Conservation (phyloP, 2,113 vertebrate species). For the Stigmatopora nigra region DNA sequence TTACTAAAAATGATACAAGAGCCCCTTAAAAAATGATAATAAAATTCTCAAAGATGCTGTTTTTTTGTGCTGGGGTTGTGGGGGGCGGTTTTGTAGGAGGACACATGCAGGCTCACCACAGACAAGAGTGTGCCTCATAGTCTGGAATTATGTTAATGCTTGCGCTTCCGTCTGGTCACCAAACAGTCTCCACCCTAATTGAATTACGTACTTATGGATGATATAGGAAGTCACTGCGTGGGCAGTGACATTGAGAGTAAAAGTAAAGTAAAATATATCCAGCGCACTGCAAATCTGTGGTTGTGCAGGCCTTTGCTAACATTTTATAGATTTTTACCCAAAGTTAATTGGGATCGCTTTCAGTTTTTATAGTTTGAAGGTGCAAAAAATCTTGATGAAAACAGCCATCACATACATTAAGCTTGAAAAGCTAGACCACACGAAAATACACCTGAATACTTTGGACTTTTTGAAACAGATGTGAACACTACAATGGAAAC, state of each 20-base stretch:
- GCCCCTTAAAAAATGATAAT: constrained; percentile 22
- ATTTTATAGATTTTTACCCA: neutral
- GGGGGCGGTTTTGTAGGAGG: neutral
- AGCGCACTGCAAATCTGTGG: neutral
- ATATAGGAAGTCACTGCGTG: constrained; percentile 26
- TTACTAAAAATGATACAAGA: constrained; percentile 49
- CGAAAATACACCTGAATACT: neutral
- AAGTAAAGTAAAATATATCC: constrained; percentile 13
- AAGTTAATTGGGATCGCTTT: neutral
- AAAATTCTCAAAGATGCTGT: constrained; percentile 39
- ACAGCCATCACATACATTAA: neutral
- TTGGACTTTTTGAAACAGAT: neutral
- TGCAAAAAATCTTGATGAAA: too few relatives aligned
- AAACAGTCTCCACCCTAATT: constrained; percentile 43
- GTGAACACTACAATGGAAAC: neutral
- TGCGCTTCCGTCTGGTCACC: constrained; percentile 50
- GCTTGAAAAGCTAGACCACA: neutral
- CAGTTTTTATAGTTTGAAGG: too few relatives aligned
- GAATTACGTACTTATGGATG: constrained; percentile 34
- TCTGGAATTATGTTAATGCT: constrained; percentile 65
- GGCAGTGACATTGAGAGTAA: constrained; percentile 9
- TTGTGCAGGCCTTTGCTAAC: too few relatives aligned
- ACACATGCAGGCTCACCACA: constrained; percentile 24
- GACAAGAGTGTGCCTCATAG: constrained; percentile 64
- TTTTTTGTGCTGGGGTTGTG: constrained; percentile 12